Base-by-base conservation (phyloP, 2,888 invertebrate genomes). In the Hypomecis atomaria region DNA sequence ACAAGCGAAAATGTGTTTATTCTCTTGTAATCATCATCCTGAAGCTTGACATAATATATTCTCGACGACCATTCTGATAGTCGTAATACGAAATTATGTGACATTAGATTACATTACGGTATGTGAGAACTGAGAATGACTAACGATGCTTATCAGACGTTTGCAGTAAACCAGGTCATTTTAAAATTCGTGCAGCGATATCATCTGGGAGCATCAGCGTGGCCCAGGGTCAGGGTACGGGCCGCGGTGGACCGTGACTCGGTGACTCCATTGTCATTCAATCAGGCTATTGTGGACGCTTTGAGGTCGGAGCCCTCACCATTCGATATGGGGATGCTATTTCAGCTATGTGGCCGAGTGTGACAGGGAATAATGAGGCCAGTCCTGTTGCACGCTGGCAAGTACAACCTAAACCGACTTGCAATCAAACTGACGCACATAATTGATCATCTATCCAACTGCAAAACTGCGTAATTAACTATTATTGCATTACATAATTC, bases 241-340 rank as follows among this genome's bases (percentile, higher is more conserved):
- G 78, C 80, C 75, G 78, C 87, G 76, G 81, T 84, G 86, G 84
- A 87, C 86, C 89, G 82, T 83, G 77, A 78, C 82, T 69, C 23
- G 52, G 40, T 52, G 52, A 40, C 52, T 52, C 86, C 78, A 87
- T 90, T 90, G 90, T 90, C 84, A 89, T 90, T 87, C 88, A 89
- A 90, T 89, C 85, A 83, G 76, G 72, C 76, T 81, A 83, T 89
- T 88, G 87, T 88, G 78, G 76, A 72, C 71, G 78, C 84, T 88
- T 88, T 88, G 88, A 73, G 71, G 73, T 70, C 79, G 71, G 78
- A 76, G 78, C 74, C 78, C 77, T 66, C 69, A 66, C 65, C 82
- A 84, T 86, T 85, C 78, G 78, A 79, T 81, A 84, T 77, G 85
- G 85, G 79, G 77, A 79, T 78, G 78, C 72, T 78, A 76, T 75